Percentiles rank a stretch among this genome's conserved stretches.
These are phyloP conservation scores for Podilymbus podiceps DNA, from an alignment of 2,113 vertebrate genomes.

Conservation along the genomic window DNA sequence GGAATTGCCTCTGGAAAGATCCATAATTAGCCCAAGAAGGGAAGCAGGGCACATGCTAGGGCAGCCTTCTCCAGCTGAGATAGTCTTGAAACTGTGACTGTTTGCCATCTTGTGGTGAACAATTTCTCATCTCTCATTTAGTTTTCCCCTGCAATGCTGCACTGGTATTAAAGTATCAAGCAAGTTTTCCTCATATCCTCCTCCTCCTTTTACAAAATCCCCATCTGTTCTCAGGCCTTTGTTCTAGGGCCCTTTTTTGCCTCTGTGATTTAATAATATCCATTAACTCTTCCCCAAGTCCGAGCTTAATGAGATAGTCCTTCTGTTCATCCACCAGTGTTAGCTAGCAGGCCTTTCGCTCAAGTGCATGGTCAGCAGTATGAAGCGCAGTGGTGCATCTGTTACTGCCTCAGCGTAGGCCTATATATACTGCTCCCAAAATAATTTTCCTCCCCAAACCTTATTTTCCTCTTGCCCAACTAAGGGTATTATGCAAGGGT, in stretches of 20 bases:
- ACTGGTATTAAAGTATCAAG: background rate
- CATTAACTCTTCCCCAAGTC: background rate
- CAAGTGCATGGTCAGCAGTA: background rate
- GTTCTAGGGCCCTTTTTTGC: background rate
- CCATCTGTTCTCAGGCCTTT: background rate
- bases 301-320: background rate
- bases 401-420: background rate
- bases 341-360: background rate
- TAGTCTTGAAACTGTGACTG: background rate
- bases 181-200: background rate
- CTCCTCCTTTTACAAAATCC: background rate
- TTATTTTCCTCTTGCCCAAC: background rate
- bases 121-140: background rate
- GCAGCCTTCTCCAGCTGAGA: background rate
- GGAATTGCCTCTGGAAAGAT: background rate
- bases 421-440: background rate
- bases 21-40: background rate
- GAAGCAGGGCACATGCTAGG: background rate
- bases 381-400: background rate
- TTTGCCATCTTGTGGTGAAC: constrained; percentile 48
- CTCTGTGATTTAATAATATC: background rate
- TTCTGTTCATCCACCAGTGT: background rate
- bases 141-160: background rate
- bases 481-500: background rate
- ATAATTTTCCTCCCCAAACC: background rate